Base-by-base conservation (phyloP, 2,888 invertebrate species). In the Leptinotarsa tumamoca region DNA sequence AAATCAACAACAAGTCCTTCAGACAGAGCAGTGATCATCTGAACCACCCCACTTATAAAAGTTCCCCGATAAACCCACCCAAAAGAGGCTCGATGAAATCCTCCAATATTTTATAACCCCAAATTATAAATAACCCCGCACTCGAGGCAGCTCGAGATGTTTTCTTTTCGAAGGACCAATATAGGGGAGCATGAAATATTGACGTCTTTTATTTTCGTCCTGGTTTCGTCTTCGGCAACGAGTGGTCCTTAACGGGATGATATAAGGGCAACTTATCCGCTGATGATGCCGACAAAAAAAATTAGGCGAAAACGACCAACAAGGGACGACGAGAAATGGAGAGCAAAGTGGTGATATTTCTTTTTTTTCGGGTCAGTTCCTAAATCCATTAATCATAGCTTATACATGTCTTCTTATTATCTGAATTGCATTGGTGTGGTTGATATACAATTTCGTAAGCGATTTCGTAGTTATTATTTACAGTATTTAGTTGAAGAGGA, bases 231-330 rank as follows among this genome's bases (percentile, higher is more conserved):
- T 23, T 15, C 0, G 21, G 61, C 61, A 4, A 21, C 5, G 61
- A 61, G 27, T 21, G 27, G 27, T 23, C 61, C 61, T 61, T 61
- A 61, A 17, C 23, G 61, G 23, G 21, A 27, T 61, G 61, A 61
- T 61, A 61, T 61, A 61, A 23, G 27, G 61, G 27, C 61, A 61
- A 61, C 61, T 58, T 58, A 61, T n/a, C 14, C 61, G 15, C 27
- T 61, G 61, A 61, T 61, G 61, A 61, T 61, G 17, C 27, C 61
- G 61, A 61, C 23, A 61, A 61, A 61, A 61, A 4, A 43, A 43
- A 43, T 43, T 27, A 4, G 23, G 27, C 3, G 5, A 61, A 61
- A 61, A 61, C 61, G 10, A 61, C 61, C 21, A 61, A 27, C 17
- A 61, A 61, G 27, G 23, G 17, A 18, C 13, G 21, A 14, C 15